Base-by-base conservation (phyloP, 2,888 invertebrate species). In the Prosapia bicincta region DNA sequence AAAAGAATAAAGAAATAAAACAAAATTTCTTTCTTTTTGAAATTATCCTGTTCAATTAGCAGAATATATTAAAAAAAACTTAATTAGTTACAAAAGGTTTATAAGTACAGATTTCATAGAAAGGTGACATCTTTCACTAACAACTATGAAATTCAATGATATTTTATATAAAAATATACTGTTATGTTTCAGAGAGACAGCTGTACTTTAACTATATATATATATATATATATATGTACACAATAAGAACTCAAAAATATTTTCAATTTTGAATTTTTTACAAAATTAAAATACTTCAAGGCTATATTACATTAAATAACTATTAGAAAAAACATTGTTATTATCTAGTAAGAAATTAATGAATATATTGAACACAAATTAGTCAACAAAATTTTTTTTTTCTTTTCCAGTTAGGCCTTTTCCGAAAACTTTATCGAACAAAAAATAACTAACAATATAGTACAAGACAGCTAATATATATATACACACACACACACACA, bases 81-180 rank as follows among this genome's bases (percentile, higher is more conserved):
- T 69, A 74, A 74, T 74, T 69, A 69, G 74, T 66, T 74, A 74
- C 69, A 74, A 74, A 74, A 65, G 38, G 24, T 74, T 69, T 74
- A 69, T 74, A 74, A 74, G 74, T 74, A 74, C 74, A 74, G 74
- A 43, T 65, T 68, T 65, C 54, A 54, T 20, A 38, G 38, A n/a
- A n/a, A n/a, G n/a, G n/a, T n/a, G n/a, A n/a, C n/a, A n/a, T n/a
- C n/a, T n/a, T n/a, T n/a, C n/a, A n/a, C n/a, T n/a, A n/a, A n/a
- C 30, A 20, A 5, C n/a, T 54, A 20, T 54, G 54, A 54, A 38
- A 54, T n/a, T 13, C 54, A 54, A 54, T 13, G 54, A 20, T 54
- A 54, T 54, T 54, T 54, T 54, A 54, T 54, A 54, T 20, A 54
- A 54, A 54, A 54, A 54, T 54, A 54, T 54, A 54, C 54, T 54